phyloP scores from a whole-genome alignment of 2,888 invertebrate genomes.

The Tyria jacobaeae region DNA sequence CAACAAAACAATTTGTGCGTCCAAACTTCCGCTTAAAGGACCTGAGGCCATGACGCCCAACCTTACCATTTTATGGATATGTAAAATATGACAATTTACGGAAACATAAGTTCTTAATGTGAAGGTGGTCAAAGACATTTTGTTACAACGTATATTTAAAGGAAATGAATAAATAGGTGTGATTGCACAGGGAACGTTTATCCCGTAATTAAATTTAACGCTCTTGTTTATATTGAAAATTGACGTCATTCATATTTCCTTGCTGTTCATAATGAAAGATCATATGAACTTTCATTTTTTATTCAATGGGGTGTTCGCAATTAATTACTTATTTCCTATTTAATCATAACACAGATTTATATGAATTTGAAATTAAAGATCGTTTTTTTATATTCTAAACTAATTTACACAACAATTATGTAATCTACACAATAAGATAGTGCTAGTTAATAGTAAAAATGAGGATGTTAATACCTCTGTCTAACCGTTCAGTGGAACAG shows the following conservation, averaged over 20 bases:
- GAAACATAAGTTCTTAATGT: constrained; percentile 55
- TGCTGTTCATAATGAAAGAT: constrained; percentile 8
- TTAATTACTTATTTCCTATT: not conserved
- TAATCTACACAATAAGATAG: no score
- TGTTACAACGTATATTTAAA: constrained; percentile 43
- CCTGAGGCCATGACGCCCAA: constrained; percentile 45
- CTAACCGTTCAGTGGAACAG: no score
- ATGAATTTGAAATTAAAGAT: not conserved
- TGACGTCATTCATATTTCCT: constrained; percentile 20
- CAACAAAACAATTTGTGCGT: constrained; percentile 39
- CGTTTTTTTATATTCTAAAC: no score
- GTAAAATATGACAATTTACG: constrained; percentile 54
- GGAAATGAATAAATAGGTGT: constrained; percentile 51
- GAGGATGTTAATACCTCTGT: no score
- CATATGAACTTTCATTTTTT: constrained; percentile 14
- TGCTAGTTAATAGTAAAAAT: no score
- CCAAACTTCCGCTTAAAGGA: constrained; percentile 60
- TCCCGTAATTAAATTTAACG: constrained; percentile 46
- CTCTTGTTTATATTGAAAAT: constrained; percentile 24
- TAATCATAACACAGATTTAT: not conserved
- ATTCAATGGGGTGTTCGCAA: not conserved
- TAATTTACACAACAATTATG: no score
- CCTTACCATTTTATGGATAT: constrained; percentile 59
- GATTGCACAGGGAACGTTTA: constrained; percentile 42
- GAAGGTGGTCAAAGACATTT: constrained; percentile 47